These are phyloP conservation scores for Columba janthina DNA, from an alignment of 2,113 vertebrate genomes.

Conservation along the genomic window DNA sequence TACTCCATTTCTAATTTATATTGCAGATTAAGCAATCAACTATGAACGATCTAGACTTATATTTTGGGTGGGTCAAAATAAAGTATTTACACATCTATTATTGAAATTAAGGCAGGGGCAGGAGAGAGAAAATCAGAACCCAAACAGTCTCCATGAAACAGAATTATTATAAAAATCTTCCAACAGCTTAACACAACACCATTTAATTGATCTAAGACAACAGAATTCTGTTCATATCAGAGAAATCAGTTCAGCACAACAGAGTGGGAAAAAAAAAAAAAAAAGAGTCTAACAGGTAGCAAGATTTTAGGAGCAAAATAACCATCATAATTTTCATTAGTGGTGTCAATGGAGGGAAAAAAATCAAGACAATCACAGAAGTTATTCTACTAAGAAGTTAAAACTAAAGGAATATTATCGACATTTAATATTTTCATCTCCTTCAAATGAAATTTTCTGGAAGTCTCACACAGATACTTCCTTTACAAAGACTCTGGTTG, in stretches of 20 bases:
- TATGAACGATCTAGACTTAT: not conserved
- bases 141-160: not conserved
- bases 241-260: not conserved
- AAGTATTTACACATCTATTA: not conserved
- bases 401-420: not conserved
- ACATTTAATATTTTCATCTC: not conserved
- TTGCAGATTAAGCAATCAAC: not conserved
- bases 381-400: not conserved
- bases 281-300: not conserved
- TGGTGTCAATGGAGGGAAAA: not conserved
- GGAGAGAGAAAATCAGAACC: not conserved
- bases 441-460: not conserved
- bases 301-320: not conserved
- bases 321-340: not conserved
- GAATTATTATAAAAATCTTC: not conserved
- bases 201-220: not conserved
- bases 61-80: not conserved
- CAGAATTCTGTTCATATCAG: not conserved
- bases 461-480: not conserved
- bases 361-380: not conserved
- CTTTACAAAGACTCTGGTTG: not conserved
- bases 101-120: not conserved
- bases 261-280: not conserved
- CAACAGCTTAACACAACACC: not conserved
- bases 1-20: not conserved